phyloP scores from a whole-genome alignment of 2,888 invertebrate genomes.

The Tetrapedia diversipes region DNA sequence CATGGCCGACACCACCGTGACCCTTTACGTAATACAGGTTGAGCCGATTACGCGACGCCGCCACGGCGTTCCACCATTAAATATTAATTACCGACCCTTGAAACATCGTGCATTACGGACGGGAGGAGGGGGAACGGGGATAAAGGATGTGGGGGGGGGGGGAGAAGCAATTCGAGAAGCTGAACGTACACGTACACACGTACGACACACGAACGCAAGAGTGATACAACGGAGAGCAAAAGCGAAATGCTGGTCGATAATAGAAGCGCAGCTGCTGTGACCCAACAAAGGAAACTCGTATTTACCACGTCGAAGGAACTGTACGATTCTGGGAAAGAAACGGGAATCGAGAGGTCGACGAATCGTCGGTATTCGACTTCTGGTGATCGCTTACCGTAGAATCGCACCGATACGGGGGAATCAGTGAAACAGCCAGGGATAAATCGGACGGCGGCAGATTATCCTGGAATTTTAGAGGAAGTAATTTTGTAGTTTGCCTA shows the following conservation, averaged over 20 bases:
- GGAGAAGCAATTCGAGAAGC: slow-evolving; percentile 32
- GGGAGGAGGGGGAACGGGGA: too few species aligned
- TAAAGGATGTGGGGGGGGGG: neutral
- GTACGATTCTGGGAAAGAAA: slow-evolving; percentile 30
- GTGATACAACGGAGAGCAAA: neutral
- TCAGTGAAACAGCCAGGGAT: neutral
- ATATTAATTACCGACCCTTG: slow-evolving; percentile 64
- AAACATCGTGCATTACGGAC: slow-evolving; percentile 56
- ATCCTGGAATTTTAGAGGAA: neutral
- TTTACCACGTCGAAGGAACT: slow-evolving; percentile 29
- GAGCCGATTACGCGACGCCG: slow-evolving; percentile 65
- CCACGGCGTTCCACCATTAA: slow-evolving; percentile 59
- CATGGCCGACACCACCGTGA: slow-evolving; percentile 29
- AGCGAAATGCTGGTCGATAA: slow-evolving; percentile 47
- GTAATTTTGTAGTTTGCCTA: neutral
- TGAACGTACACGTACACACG: slow-evolving; percentile 1
- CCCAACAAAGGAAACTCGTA: slow-evolving; percentile 41
- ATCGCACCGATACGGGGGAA: neutral
- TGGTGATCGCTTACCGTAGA: neutral
- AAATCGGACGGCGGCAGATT: neutral
- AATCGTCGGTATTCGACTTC: neutral
- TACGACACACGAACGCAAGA: neutral
- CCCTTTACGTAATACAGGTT: slow-evolving; percentile 61
- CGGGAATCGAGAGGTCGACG: slow-evolving; percentile 21
- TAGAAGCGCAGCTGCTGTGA: slow-evolving; percentile 37